Base-by-base conservation (phyloP, 2,113 vertebrate genomes). In the Origma solitaria region DNA sequence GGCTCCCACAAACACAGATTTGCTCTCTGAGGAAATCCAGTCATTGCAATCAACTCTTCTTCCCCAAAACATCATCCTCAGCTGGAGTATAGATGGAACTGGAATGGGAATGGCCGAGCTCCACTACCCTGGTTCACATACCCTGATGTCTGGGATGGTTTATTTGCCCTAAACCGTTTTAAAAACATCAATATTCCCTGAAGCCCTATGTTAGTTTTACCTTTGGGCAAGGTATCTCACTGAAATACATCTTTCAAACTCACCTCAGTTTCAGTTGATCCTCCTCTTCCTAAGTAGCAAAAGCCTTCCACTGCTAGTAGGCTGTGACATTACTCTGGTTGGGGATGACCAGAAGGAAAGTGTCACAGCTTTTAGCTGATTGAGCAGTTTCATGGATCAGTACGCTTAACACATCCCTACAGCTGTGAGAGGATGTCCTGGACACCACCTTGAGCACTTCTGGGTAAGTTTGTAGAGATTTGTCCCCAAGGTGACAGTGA, bases 261-360 rank as follows among this genome's bases (percentile, higher is more conserved):
- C 56, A 99, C 98, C 98, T 98, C 40, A 94, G 18, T 47, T 98
- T 98, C 70, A 96, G 94, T 61, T 68, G 61, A 31, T 98, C 96
- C 75, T 99, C 98, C 28, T 99, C 98, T 64, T 98, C 96, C 71
- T 97, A 95, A 25, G 94, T 97, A 75, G 96, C 96, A 96, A 97
- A 98, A 49, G 70, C 47, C 49, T 98, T 99, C 98, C 98, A 37
- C 27, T 51, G 37, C 53, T 60, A 86, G 53, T 17, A 37, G 44
- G n/a, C 45, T 60, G 45, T 27, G 53, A 33, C 62, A 58, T 68
- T 31, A 44, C 45, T 50, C 9, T 22, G 27, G 27, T 33, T 51
- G 44, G 50, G 33, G 18, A 60, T 44, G 27, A 86, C 21, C 16
- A 77, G 53, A 68, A 61, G 37, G 49, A 44, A 53, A 76, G 16